These are phyloP conservation scores for Hepsetus odoe DNA, from an alignment of 2,113 vertebrate species.

Conservation along the genomic window DNA sequence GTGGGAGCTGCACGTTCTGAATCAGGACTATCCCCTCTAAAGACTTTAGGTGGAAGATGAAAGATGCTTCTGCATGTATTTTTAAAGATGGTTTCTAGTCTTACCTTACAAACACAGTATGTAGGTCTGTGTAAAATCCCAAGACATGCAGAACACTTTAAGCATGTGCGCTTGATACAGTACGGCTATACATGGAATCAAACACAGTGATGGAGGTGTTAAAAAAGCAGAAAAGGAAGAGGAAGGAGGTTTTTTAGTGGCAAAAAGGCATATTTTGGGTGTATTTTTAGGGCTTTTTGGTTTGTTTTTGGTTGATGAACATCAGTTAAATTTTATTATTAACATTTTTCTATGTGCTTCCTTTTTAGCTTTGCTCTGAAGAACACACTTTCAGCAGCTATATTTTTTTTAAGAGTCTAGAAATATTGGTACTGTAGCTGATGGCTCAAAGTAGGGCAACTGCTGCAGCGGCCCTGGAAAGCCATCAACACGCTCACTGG, in stretches of 20 bases:
- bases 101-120: neutral
- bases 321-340: too few relatives aligned
- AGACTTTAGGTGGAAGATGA: neutral
- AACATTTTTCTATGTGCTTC: neutral
- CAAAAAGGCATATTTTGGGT: too few relatives aligned
- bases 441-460: constrained; percentile 20
- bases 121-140: neutral
- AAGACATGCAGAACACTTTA: neutral
- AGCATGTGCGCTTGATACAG: neutral
- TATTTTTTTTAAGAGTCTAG: neutral
- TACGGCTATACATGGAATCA: neutral
- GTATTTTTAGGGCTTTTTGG: too few relatives aligned
- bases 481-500: constrained; percentile 9
- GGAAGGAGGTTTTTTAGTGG: too few relatives aligned
- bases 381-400: neutral
- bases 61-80: neutral
- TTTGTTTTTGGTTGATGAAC: too few relatives aligned
- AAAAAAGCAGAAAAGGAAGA: too few relatives aligned
- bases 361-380: neutral
- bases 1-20: neutral
- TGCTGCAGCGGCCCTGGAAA: constrained; percentile 5
- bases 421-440: neutral
- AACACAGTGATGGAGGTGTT: too few relatives aligned
- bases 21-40: neutral
- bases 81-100: neutral